phyloP scores from a whole-genome alignment of 2,113 vertebrate genomes.

The Casuarius casuarius region DNA sequence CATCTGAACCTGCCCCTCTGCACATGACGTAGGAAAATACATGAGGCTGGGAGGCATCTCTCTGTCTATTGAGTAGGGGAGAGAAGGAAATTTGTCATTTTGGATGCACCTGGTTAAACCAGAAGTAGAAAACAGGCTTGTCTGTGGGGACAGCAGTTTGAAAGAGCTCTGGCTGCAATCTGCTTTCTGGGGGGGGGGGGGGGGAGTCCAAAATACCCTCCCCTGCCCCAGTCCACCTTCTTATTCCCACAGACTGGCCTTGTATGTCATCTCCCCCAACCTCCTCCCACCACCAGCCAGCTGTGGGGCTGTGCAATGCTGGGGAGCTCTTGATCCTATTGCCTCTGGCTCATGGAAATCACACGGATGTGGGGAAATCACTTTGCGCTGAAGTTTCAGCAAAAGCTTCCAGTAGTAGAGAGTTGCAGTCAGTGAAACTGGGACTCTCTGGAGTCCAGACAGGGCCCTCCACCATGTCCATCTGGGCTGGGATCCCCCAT shows the following conservation, averaged over 20 bases:
- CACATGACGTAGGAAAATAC: not conserved
- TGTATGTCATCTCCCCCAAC: not conserved
- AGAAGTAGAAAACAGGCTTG: not conserved
- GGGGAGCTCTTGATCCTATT: fast-evolving
- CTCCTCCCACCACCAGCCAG: not conserved
- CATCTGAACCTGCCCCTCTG: fast-evolving
- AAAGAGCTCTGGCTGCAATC: not conserved
- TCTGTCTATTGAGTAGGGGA: not conserved
- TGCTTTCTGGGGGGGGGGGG: not conserved
- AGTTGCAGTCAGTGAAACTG: not conserved
- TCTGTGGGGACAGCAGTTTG: not conserved
- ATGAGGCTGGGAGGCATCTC: not conserved
- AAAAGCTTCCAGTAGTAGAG: not conserved
- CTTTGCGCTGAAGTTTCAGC: not conserved
- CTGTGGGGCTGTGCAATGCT: fast-evolving
- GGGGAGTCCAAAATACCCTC: not conserved
- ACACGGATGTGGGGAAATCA: fast-evolving
- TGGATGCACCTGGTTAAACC: not conserved
- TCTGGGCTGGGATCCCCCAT: conserved; percentile 59
- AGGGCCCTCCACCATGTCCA: conserved; percentile 13
- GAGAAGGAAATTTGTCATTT: not conserved
- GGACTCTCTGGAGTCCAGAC: not conserved
- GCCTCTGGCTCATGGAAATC: not conserved
- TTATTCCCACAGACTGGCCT: not conserved
- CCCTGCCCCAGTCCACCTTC: not conserved